A percentile compares a stretch with the other conserved stretches of the same genome.
phyloP scores from a whole-genome alignment of 2,113 vertebrate species.

The Xiphophorus maculatus region DNA sequence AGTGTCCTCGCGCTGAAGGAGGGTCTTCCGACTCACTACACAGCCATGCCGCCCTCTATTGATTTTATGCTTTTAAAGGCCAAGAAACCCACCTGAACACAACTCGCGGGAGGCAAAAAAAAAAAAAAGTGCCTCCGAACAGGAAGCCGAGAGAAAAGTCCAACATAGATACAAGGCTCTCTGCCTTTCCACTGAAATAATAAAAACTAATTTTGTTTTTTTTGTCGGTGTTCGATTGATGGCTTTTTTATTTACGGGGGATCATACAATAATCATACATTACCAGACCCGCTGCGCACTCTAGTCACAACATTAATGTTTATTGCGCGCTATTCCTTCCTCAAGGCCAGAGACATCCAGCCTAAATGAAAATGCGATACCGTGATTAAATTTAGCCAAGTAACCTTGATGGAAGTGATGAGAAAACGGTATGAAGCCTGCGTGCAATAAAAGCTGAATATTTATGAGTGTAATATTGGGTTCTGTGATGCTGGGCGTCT shows the following conservation, averaged over 20 bases:
- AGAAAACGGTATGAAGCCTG: conserved; percentile 24
- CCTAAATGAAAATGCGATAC: conserved; percentile 40
- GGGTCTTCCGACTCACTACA: conserved; percentile 54
- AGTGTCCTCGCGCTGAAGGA: conserved; percentile 45
- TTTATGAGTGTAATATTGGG: conserved; percentile 55
- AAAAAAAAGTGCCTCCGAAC: conserved; percentile 9
- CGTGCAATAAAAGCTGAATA: conserved; percentile 45
- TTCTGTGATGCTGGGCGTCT: conserved; percentile 21
- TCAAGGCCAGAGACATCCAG: conserved; percentile 11
- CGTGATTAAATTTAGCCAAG: conserved; percentile 54
- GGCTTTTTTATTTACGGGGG: background rate
- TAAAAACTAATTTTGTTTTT: no score
- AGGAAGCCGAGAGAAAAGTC: conserved; percentile 35
- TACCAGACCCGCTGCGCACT: background rate
- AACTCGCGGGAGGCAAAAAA: conserved; percentile 1
- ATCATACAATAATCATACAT: background rate
- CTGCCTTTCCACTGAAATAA: conserved; percentile 26
- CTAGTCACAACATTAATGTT: conserved; percentile 8
- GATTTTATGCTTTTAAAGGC: conserved; percentile 64
- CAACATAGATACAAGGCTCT: conserved; percentile 19
- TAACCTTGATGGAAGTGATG: conserved; percentile 47
- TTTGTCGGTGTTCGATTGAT: conserved; percentile 8
- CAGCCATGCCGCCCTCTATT: conserved; percentile 53
- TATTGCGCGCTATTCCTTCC: conserved; percentile 29
- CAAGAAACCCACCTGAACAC: conserved; percentile 45